Base-by-base conservation (phyloP, 2,888 invertebrate genomes). In the Clitarchus hookeri region DNA sequence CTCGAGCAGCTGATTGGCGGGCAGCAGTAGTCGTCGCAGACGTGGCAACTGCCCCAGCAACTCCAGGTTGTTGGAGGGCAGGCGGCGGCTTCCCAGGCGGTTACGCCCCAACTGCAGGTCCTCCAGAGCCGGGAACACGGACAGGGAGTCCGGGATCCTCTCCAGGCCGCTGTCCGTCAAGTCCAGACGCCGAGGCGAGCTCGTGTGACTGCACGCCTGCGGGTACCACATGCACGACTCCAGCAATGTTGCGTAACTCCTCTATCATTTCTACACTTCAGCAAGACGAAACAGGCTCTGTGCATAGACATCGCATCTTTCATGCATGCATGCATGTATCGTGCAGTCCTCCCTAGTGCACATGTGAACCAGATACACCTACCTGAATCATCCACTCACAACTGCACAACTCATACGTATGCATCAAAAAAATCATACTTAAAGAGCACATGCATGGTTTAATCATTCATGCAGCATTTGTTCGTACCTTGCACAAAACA, bases 1-100 rank as follows among this genome's bases (percentile, higher is more conserved):
- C 53, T 92, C 90, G 84, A 92, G 92, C 85, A 96, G 93, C 26
- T 93, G 92, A 90, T 95, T 96, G 87, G 92, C 90, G 88, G 92
- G 91, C 87, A 92, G 91, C 87, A 93, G 90, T 84, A 93, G 89
- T 88, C 91, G 92, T 86, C 92, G 90, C 84, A 91, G 88, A 23
- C 87, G 78, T 25, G 88, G 88, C 26, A 89, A 88, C 44, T 88
- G 87, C 65, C 48, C 82, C 77, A 89, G 87, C 27, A 86, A 84
- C 36, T 88, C 85, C 13, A 89, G 87, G 82, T 87, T 86, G 44
- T 86, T 87, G 26, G 79, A 53, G 25, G 48, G 44, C 3, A 54
- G 86, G 80, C 80, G 53, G 44, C 89, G 86, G 84, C 90, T 89
- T 65, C 89, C 88, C 85, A 92, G 90, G 87, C 90, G 90, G 88